These are phyloP conservation scores for Brachypteracias leptosomus DNA, from an alignment of 2,113 vertebrate genomes.

Conservation along the genomic window DNA sequence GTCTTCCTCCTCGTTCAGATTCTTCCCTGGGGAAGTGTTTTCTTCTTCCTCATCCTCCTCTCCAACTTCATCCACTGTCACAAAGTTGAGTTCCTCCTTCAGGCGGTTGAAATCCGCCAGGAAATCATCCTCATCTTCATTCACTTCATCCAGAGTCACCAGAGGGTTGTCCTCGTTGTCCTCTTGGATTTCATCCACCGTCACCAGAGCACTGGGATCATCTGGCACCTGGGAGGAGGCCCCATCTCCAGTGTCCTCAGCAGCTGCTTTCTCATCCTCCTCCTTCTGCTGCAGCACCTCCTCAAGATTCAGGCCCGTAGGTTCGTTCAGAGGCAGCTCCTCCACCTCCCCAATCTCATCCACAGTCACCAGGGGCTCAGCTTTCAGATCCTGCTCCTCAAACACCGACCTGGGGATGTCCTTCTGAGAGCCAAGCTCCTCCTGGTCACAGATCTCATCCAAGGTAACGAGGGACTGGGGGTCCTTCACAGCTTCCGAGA, in stretches of 20 bases:
- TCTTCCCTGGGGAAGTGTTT: accelerated
- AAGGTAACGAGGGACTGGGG: slow-evolving; percentile 76
- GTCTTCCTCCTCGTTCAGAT: accelerated
- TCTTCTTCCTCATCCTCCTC: slow-evolving; percentile 77
- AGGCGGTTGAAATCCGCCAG: slow-evolving; percentile 75
- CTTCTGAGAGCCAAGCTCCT: slow-evolving; percentile 59
- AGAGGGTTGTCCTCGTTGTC: slow-evolving; percentile 70
- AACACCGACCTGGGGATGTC: neutral
- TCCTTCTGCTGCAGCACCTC: slow-evolving; percentile 9
- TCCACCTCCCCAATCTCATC: slow-evolving; percentile 79
- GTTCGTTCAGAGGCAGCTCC: slow-evolving; percentile 68
- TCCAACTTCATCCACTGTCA: slow-evolving; percentile 85
- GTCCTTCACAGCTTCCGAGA: slow-evolving; percentile 54
- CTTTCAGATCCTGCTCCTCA: slow-evolving; percentile 67
- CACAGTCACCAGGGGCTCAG: slow-evolving; percentile 73
- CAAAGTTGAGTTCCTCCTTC: slow-evolving; percentile 80
- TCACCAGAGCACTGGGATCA: slow-evolving; percentile 66
- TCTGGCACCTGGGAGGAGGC: slow-evolving; percentile 64
- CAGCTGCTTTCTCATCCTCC: neutral
- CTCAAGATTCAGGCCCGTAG: neutral
- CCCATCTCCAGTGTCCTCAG: slow-evolving; percentile 17
- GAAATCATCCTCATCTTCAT: slow-evolving; percentile 75
- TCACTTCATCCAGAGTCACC: slow-evolving; percentile 76
- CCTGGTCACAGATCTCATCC: slow-evolving; percentile 80
- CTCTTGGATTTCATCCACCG: slow-evolving; percentile 73